Percentiles rank a stretch among this genome's conserved stretches.
phyloP scores from a whole-genome alignment of 2,888 invertebrate species.

The Dynastes maya region DNA sequence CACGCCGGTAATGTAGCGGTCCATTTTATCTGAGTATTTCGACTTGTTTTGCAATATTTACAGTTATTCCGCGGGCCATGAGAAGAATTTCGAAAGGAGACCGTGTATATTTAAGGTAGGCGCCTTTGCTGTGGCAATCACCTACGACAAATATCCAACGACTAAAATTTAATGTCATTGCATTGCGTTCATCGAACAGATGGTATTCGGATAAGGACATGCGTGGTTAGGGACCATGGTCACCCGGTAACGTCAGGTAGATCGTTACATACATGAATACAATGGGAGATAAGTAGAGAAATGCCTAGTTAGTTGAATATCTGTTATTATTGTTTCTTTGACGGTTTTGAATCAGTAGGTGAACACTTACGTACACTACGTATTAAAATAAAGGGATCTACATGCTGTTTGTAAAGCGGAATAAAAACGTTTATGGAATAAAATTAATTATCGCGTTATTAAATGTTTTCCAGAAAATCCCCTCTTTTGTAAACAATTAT shows the following conservation, averaged over 20 bases:
- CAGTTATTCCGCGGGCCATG: not conserved
- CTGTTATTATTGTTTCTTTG: not conserved
- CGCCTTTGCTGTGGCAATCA: not conserved
- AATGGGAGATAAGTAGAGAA: too few species aligned
- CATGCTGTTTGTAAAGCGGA: too few species aligned
- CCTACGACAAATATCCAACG: slow-evolving; percentile 11
- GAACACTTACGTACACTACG: not conserved
- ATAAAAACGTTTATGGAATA: too few species aligned
- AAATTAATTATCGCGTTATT: too few species aligned
- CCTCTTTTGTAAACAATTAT: too few species aligned
- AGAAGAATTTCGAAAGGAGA: not conserved
- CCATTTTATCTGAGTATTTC: not conserved
- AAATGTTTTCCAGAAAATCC: too few species aligned
- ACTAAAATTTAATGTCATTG: slow-evolving; percentile 13
- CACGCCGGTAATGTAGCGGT: slow-evolving; percentile 1
- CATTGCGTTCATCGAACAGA: not conserved
- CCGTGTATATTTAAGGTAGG: not conserved
- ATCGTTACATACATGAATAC: not conserved
- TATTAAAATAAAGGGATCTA: too few species aligned
- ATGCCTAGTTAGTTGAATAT: not conserved
- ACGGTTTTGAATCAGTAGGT: not conserved
- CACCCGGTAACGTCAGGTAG: slow-evolving; percentile 31
- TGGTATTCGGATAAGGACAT: slow-evolving; percentile 28
- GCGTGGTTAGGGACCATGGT: slow-evolving; percentile 31
- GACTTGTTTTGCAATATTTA: not conserved